Evolutionary conservation across 2,113 vertebrate species (phyloP).

Genomic region (Oriolus oriolus): DNA sequence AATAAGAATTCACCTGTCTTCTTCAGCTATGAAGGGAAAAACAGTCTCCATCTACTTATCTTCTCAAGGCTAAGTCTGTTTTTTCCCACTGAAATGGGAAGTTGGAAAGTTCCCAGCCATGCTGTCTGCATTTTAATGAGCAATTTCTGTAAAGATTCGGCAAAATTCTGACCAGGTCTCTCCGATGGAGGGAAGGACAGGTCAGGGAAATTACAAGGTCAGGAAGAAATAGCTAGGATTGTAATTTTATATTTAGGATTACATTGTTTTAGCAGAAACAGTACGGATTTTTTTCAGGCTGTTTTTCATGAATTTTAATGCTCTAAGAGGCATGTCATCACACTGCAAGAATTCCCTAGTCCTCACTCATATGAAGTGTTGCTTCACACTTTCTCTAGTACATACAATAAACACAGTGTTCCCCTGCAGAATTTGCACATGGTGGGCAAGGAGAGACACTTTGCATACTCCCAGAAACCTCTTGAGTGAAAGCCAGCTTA

Average conservation of each 20-base stretch:
- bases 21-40: background rate
- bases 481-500: background rate
- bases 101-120: background rate
- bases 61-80: background rate
- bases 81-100: background rate
- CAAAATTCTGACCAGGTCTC: background rate
- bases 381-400: background rate
- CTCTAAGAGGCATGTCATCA: background rate
- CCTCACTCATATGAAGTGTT: background rate
- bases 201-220: background rate
- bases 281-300: background rate
- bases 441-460: background rate
- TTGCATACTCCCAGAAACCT: background rate
- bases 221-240: background rate
- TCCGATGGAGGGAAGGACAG: background rate
- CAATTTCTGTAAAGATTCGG: background rate
- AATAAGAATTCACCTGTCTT: background rate
- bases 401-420: background rate
- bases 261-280: background rate
- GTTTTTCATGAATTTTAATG: background rate
- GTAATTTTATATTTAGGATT: background rate
- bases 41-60: background rate
- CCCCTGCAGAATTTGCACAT: background rate
- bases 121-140: background rate
- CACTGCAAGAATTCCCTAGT: background rate